phyloP scores from a whole-genome alignment of 2,888 invertebrate genomes.

The Strigamia maritima region DNA sequence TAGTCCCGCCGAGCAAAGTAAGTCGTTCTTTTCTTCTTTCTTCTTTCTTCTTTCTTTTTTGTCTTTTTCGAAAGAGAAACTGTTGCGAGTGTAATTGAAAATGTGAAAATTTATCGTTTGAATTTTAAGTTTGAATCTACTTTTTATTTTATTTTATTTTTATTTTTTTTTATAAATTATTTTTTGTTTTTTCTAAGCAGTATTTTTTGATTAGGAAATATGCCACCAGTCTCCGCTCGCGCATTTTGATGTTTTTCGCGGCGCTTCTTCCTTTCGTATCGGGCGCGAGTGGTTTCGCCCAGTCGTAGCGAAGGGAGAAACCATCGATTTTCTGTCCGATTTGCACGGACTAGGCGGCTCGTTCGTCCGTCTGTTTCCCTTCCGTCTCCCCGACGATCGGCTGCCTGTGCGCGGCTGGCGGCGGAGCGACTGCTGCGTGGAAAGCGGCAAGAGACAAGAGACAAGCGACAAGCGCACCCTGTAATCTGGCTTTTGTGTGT shows the following conservation, averaged over 20 bases:
- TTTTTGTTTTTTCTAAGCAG: no score
- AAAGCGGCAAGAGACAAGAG: no score
- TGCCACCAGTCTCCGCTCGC: not conserved
- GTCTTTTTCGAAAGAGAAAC: not conserved
- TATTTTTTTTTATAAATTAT: no score
- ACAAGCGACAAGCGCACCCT: not conserved
- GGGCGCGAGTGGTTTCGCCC: not conserved
- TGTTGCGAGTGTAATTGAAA: not conserved
- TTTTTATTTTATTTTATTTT: no score
- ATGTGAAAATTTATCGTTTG: not conserved
- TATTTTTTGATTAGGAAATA: not conserved
- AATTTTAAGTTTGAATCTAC: not conserved
- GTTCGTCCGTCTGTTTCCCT: conserved; percentile 30
- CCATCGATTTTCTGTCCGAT: conserved; percentile 28
- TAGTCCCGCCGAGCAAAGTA: not conserved
- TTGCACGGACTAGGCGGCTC: conserved; percentile 13
- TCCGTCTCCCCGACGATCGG: conserved; percentile 10
- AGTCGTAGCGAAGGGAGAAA: conserved; percentile 12
- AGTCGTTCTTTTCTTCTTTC: not conserved
- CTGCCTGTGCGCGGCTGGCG: conserved; percentile 27
- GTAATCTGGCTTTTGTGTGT: conserved; percentile 11
- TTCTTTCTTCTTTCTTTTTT: not conserved
- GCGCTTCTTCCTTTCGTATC: not conserved
- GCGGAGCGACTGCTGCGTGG: conserved; percentile 8
- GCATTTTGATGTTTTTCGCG: no score